A percentile compares a stretch with the other conserved stretches of the same genome.
Conservation (phyloP, 2,113 vertebrate genomes). For the Machaerirhynchus nigripectus region DNA sequence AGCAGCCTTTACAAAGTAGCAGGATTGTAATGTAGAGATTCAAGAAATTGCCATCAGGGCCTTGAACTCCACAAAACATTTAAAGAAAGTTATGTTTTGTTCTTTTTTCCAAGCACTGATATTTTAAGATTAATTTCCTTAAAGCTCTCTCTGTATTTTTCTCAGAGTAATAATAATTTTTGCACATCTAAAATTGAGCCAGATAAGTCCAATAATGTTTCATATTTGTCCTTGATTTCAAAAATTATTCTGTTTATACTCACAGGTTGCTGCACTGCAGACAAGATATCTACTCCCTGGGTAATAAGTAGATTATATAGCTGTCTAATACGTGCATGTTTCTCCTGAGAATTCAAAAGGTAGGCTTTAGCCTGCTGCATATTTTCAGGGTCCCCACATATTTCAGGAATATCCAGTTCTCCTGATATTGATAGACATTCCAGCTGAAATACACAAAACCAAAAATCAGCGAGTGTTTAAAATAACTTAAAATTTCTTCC, state of each 20-base stretch:
- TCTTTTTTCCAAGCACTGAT: neutral
- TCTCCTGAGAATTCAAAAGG: conserved; percentile 69
- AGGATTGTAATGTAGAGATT: neutral
- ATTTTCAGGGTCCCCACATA: conserved; percentile 25
- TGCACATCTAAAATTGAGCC: neutral
- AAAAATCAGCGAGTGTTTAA: neutral
- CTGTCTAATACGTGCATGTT: conserved; percentile 68
- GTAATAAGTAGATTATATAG: conserved; percentile 73
- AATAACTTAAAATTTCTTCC: neutral
- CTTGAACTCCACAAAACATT: neutral
- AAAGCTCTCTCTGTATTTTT: neutral
- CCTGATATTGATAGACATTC: conserved; percentile 68
- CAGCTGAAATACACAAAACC: conserved; percentile 58
- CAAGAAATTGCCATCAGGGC: neutral
- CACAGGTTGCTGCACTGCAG: conserved; percentile 77
- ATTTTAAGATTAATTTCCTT: neutral
- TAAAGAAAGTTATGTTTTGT: neutral
- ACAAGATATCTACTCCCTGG: conserved; percentile 79
- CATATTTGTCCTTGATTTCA: neutral
- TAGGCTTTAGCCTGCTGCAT: conserved; percentile 37
- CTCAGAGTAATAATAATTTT: neutral
- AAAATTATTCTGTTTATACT: conserved; percentile 36
- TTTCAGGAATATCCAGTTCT: conserved; percentile 65
- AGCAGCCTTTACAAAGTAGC: neutral
- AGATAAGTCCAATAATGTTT: neutral